Evolutionary conservation across 2,113 vertebrate genomes (phyloP), one percentile per base, ranked within the genome.

Genomic region (Saccopteryx bilineata): DNA sequence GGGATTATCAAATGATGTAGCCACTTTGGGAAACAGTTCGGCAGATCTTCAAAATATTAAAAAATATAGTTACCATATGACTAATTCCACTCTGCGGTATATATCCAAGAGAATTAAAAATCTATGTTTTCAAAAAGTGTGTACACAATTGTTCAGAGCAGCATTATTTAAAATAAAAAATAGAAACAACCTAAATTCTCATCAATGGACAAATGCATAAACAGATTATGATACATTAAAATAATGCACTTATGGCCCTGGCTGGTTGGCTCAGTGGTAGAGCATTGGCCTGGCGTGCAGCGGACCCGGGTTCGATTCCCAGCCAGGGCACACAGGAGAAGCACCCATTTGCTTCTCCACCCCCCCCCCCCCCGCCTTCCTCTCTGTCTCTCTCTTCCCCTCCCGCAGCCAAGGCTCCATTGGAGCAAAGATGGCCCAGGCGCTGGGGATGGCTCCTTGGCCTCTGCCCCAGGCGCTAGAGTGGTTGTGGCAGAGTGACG

Each of bases 121-220:
- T 23, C 52, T 6, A n/a, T 13, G n/a, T 65, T 5, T 50, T 63
- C 5, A 90, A 80, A 79, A 21, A 75, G 31, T 8, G 66, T 58
- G 33, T 52, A 58, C 3, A 58, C 24, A 92, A 86, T 92, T 86
- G 68, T 39, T 65, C 54, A 90, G 12, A 72, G 33, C 8, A 58
- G 50, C 1, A 2, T 56, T 90, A 82, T 86, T 84, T 26, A 94
- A 95, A 91, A 58, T 52, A 39, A 75, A 78, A 92, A 89, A 54
- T 17, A 48, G 21, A 90, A 95, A n/a, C 33, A 81, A 72, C 4
- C 0, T 75, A 81, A 66, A 72, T 61, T 8, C 3, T 48, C 52
- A 1, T 93, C 56, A 78, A 58, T 12, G 18, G 14, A 80, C 54
- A 58, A 78, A 71, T 18, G 2, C 1, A 76, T 18, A 61, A 81